Evolutionary conservation across 2,797 vertebrate species (phyloP), one percentile per base, ranked within the genome.

Genomic region (Neopelma chrysocephalum): DNA sequence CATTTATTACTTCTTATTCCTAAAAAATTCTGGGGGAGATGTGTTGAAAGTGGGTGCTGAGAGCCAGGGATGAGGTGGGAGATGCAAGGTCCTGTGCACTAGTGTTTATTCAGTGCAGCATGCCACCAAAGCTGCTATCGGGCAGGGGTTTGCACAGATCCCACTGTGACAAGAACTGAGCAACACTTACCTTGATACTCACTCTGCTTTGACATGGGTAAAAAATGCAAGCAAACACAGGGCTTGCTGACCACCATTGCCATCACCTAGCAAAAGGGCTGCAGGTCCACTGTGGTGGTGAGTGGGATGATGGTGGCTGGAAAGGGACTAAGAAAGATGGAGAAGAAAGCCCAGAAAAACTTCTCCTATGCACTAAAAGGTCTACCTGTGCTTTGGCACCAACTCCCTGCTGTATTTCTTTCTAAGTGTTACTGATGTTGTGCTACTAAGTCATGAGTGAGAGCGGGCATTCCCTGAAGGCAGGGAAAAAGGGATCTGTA

Each of bases 151-250:
- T 68, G 34, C 70, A 81, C 10, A 53, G 50, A 50, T 53, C 50
- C 23, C 38, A 34, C 27, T 15, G 31, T 6, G 34, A 31, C 34
- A 83, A 61, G n/a, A 72, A 83, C 1, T 43, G 36, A 32, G n/a
- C 40, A 71, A 72, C 26, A 38, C 89, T 93, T 91, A 94, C 87
- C 87, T 86, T 78, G 45, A 85, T 43, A 85, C 26, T 92, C 42
- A 64, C 17, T 42, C 34, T 0, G 0, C 42, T 85, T 36, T 71
- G 57, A 31, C 42, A 78, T 0, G 0, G 36, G 31, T 14, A 94
- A 26, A 85, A 92, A 89, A 85, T 25, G 32, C 48, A 91, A 88
- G 53, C 29, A 70, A 78, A 82, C 58, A 64, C 6, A 54, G 51
- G 45, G 71, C 48, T 85, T 87, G 71, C 68, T 77, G 78, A 70